phyloP scores from a whole-genome alignment of 2,113 vertebrate genomes.

The Asarcornis scutulata region DNA sequence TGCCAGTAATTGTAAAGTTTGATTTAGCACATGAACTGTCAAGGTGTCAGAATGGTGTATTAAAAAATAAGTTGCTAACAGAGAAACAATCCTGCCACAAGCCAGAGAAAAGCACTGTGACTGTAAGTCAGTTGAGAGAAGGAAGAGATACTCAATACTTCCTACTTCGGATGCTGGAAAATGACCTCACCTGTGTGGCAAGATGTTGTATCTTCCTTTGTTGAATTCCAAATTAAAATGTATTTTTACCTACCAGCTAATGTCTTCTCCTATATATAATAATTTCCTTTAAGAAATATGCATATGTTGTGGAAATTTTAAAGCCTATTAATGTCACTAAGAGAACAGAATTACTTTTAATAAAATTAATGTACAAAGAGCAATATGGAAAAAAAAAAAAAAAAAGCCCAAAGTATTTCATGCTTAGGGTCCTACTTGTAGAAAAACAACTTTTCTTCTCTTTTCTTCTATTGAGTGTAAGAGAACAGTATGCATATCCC shows the following conservation, averaged over 20 bases:
- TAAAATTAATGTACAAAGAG: neutral
- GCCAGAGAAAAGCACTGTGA: neutral
- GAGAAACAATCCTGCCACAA: constrained; percentile 16
- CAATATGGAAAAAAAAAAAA: neutral
- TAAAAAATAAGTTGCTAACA: constrained; percentile 54
- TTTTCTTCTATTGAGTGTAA: neutral
- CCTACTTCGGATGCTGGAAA: neutral
- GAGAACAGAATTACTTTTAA: neutral
- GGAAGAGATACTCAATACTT: neutral
- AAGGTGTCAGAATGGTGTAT: constrained; percentile 46
- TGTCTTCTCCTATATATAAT: neutral
- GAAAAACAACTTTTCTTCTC: neutral
- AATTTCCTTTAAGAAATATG: neutral
- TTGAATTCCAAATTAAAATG: neutral
- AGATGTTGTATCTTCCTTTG: neutral
- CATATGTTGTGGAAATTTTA: fast-evolving
- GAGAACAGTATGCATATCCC: neutral
- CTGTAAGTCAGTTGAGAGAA: neutral
- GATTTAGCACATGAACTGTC: constrained; percentile 70
- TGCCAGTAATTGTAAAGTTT: constrained; percentile 81
- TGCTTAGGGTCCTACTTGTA: neutral
- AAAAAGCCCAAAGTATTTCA: neutral
- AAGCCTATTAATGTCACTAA: neutral
- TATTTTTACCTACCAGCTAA: neutral
- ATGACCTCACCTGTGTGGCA: neutral